Evolutionary conservation across 2,797 vertebrate species (phyloP).

Genomic region (Neopelma chrysocephalum): DNA sequence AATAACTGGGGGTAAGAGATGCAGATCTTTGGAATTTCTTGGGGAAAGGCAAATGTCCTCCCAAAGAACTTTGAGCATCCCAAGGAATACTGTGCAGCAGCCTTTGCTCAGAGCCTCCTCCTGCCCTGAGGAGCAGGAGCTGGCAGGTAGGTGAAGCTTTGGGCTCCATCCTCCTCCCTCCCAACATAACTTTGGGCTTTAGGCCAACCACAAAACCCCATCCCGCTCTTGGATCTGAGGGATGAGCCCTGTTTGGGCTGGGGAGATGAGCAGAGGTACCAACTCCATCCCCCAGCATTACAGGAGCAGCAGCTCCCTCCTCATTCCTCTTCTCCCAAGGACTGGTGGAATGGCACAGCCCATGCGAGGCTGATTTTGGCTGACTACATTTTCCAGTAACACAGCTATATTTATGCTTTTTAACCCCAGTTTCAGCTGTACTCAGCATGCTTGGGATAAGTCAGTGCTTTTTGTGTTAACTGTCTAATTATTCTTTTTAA

Average conservation of each 20-base stretch:
- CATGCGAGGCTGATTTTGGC: background rate
- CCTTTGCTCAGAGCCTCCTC: background rate
- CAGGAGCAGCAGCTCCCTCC: background rate
- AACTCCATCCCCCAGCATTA: fast-evolving
- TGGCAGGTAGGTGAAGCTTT: background rate
- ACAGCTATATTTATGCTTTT: background rate
- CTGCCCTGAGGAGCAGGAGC: background rate
- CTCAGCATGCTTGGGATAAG: background rate
- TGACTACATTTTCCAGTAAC: background rate
- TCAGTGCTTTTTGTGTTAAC: background rate
- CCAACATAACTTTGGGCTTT: fast-evolving
- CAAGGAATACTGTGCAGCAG: background rate
- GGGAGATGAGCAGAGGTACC: background rate
- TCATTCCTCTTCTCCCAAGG: background rate
- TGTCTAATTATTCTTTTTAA: background rate
- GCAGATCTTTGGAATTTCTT: constrained; percentile 13
- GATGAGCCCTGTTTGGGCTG: background rate
- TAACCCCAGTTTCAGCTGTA: background rate
- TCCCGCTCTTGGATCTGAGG: background rate
- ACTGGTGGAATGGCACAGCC: background rate
- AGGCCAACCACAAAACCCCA: background rate
- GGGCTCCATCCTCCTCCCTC: background rate
- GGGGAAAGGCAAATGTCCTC: background rate
- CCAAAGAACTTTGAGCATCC: background rate
- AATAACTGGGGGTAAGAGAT: constrained; percentile 10